Base-by-base conservation (phyloP, 2,888 invertebrate species). In the Sphaeridia pumilis region DNA sequence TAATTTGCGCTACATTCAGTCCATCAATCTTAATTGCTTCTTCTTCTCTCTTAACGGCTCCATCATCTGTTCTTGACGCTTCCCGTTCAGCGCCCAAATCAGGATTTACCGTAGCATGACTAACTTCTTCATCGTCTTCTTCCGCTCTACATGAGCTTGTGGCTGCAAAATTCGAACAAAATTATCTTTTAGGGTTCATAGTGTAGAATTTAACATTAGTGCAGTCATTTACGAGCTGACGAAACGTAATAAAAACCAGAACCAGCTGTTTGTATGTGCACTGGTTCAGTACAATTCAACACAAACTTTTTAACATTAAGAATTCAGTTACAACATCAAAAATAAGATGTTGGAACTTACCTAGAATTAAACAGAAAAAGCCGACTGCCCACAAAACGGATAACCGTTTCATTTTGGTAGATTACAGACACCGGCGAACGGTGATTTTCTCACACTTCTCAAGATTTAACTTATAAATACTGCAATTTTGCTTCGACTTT, bases 21-120 rank as follows among this genome's bases (percentile, higher is more conserved):
- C 88, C 90, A 75, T 98, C 98, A 50, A 95, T 74, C 69, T 90
- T 87, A 65, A 97, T 94, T 0, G 94, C 89, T 74, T 97, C 94
- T 71, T 90, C 94, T 73, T 97, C 95, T 64, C 94, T 82, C 69
- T 83, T 73, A 36, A 93, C 80, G 4, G 82, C 83, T 72, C 94
- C 90, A 71, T 89, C 86, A 74, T 97, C 95, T 69, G 94, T 95
- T 70, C 87, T 80, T 7, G 90, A 92, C 55, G 79, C 89, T 71
- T 93, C 89, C 60, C 87, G 77, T 58, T 83, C 86, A 44, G 87
- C 79, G 14, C 92, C 92, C 52, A 90, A 73, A 70, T 92, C 86
- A 28, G 78, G 74, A 46, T 88, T 86, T 49, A 84, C 77, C 4
- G 78, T 82, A 66, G 79, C 78, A 45, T 76, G 72, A 36, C 73